Evolutionary conservation across 2,113 vertebrate species (phyloP).

Genomic region (Nyctereutes procyonoides): DNA sequence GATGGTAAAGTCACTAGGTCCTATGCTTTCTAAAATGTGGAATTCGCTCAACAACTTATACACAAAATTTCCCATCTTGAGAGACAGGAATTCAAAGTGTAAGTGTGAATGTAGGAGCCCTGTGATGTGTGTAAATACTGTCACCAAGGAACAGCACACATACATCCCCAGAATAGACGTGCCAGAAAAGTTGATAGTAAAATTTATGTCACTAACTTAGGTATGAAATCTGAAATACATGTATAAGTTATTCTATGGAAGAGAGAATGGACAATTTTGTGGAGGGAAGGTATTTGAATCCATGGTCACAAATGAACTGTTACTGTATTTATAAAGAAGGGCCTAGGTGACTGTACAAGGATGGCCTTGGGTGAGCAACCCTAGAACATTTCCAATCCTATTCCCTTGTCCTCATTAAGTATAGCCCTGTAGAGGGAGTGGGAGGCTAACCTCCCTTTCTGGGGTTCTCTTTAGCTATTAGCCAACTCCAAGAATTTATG

Average conservation of each 20-base stretch:
- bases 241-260: background rate
- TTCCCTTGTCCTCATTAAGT: background rate
- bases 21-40: slow-evolving; percentile 35
- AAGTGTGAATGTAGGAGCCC: background rate
- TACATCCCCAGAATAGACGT: background rate
- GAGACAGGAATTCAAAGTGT: background rate
- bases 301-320: background rate
- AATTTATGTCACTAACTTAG: background rate
- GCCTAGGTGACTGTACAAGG: background rate
- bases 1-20: background rate
- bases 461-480: background rate
- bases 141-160: background rate
- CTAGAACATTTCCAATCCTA: background rate
- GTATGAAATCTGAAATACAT: background rate
- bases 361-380: background rate
- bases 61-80: slow-evolving; percentile 10
- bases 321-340: slow-evolving; percentile 10
- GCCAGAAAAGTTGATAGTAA: background rate
- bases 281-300: background rate
- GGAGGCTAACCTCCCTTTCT: slow-evolving; percentile 8
- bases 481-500: background rate
- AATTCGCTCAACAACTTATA: slow-evolving; percentile 6
- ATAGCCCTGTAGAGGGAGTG: slow-evolving; percentile 67
- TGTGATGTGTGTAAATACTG: background rate
- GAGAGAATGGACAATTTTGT: background rate